Conservation (phyloP, 2,113 vertebrate genomes). For the Malaclemys terrapin region DNA sequence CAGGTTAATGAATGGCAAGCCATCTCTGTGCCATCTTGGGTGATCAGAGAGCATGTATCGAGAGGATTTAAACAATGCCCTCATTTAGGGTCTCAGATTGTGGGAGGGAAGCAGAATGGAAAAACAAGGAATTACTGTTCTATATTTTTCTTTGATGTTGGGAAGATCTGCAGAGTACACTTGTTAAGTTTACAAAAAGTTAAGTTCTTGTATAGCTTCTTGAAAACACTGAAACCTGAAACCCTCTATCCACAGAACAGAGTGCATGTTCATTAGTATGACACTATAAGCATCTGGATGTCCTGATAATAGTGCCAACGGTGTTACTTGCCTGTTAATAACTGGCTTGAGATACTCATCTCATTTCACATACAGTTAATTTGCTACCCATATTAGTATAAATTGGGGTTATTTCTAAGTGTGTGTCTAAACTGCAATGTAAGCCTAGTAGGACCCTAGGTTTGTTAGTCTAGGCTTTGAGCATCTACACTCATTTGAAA, state of each 20-base stretch:
- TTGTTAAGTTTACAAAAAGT: neutral
- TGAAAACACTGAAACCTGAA: neutral
- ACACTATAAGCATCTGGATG: neutral
- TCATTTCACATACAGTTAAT: no score
- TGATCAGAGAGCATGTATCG: neutral
- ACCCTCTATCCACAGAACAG: neutral
- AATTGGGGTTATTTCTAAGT: neutral
- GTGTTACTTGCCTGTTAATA: neutral
- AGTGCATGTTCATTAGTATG: neutral
- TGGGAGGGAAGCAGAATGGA: neutral
- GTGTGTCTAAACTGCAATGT: no score
- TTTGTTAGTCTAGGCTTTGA: no score
- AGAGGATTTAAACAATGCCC: neutral
- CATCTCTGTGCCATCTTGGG: neutral
- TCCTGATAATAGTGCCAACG: neutral
- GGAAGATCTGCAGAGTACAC: neutral
- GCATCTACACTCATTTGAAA: no score
- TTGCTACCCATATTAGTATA: neutral
- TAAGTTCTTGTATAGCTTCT: neutral
- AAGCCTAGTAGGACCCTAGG: no score
- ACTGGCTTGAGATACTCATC: neutral
- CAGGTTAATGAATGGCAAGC: neutral
- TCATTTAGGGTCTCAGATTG: neutral
- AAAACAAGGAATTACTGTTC: neutral
- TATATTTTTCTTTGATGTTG: neutral